phyloP scores from a whole-genome alignment of 1,140 invertebrate genomes.

The Ephestia elutella region DNA sequence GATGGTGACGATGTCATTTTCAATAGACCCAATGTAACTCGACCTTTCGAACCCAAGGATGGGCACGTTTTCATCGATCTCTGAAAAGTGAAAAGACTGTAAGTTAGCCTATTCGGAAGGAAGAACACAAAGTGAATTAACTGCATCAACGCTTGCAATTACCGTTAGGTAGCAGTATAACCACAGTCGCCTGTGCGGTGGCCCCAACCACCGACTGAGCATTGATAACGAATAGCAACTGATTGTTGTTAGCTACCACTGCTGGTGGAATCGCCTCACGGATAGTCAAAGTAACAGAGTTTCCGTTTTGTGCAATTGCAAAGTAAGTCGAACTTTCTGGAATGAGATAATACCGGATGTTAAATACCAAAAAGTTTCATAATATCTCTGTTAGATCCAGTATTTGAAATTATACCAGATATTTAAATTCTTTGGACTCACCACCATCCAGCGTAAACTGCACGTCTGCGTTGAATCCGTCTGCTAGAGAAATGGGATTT shows the following conservation, averaged over 20 bases:
- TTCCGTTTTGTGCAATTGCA: constrained; percentile 5
- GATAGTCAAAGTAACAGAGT: constrained; percentile 19
- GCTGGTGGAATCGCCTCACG: constrained; percentile 16
- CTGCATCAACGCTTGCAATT: background rate
- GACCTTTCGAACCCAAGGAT: background rate
- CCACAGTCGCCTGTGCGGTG: constrained; percentile 13
- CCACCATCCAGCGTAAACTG: constrained; percentile 12
- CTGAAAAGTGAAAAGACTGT: background rate
- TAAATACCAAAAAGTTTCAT: too few species aligned
- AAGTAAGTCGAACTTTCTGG: constrained; percentile 31
- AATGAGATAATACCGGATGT: constrained; percentile 17
- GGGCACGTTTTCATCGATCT: background rate
- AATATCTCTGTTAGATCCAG: too few species aligned
- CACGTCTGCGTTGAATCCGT: constrained; percentile 15
- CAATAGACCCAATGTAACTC: background rate
- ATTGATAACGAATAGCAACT: constrained; percentile 24
- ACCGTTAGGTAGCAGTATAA: constrained; percentile 17
- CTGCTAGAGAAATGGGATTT: constrained; percentile 8
- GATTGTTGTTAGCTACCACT: constrained; percentile 23
- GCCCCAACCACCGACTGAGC: constrained; percentile 14
- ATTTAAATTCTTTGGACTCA: background rate
- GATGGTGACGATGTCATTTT: background rate
- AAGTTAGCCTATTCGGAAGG: background rate
- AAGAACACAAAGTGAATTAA: too few species aligned
- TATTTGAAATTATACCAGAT: background rate